These are phyloP conservation scores for Hippopotamyrus pictus DNA, from an alignment of 2,797 vertebrate species.

Conservation along the genomic window DNA sequence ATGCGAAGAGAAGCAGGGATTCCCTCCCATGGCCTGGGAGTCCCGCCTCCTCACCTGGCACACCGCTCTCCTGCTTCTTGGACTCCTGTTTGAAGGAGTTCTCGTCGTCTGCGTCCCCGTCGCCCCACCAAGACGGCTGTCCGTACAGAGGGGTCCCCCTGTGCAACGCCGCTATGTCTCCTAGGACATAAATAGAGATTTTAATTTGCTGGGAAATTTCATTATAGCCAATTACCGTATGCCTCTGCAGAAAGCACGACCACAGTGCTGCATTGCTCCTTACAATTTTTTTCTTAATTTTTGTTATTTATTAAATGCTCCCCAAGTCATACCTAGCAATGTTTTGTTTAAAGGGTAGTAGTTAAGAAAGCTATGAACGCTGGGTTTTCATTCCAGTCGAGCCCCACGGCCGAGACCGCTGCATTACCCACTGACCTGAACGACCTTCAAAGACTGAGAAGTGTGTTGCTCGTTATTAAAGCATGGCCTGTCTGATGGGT, in stretches of 20 bases:
- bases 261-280: neutral
- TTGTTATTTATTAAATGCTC: neutral
- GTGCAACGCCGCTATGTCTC: conserved; percentile 76
- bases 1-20: neutral
- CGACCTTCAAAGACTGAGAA: neutral
- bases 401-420: neutral
- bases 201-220: neutral
- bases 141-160: conserved; percentile 93
- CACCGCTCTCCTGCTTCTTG: conserved; percentile 70
- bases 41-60: conserved; percentile 61
- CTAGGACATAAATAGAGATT: conserved; percentile 27
- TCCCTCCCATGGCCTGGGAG: neutral
- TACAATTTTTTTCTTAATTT: neutral
- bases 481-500: neutral
- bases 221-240: neutral
- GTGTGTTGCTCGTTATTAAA: neutral
- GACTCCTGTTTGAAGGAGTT: conserved; percentile 78
- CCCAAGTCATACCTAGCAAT: neutral
- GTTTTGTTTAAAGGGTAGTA: neutral
- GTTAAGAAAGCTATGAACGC: neutral
- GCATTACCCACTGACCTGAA: neutral
- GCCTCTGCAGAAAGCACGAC: neutral
- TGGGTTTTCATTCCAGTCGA: neutral
- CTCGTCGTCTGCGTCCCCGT: conserved; percentile 87
- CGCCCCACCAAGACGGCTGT: conserved; percentile 97